These are phyloP conservation scores for Sycophila sp. DNA, from an alignment of 1,140 invertebrate species.

Conservation along the genomic window DNA sequence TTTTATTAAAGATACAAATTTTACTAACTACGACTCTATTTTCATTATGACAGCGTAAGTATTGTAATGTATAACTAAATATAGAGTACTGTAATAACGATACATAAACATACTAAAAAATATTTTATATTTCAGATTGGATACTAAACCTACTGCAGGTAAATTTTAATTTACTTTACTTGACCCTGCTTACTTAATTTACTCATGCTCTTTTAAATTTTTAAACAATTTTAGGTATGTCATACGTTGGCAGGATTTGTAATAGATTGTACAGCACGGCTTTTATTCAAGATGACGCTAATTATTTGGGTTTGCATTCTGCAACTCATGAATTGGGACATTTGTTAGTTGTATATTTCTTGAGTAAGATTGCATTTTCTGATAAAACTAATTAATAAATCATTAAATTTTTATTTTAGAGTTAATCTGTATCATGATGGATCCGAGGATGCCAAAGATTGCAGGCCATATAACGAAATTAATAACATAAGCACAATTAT, in stretches of 20 bases:
- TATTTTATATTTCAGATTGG: neutral
- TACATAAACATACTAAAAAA: neutral
- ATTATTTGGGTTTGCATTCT: neutral
- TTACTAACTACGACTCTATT: constrained; percentile 1
- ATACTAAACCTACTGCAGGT: neutral
- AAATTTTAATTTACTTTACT: neutral
- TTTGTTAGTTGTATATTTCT: neutral
- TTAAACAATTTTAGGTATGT: neutral
- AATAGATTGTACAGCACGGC: neutral
- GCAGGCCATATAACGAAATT: neutral
- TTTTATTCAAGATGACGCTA: constrained; percentile 1
- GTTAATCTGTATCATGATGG: constrained; percentile 1
- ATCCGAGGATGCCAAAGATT: neutral
- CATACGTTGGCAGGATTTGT: constrained; percentile 9
- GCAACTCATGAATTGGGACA: constrained; percentile 9
- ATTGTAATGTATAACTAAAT: neutral
- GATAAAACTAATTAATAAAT: neutral
- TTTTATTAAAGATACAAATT: neutral
- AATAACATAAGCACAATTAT: neutral
- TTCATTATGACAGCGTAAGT: constrained; percentile 1
- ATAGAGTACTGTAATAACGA: neutral
- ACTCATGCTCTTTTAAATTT: too few relatives aligned
- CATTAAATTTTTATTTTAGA: neutral
- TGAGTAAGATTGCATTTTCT: neutral
- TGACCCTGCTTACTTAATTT: too few relatives aligned